Evolutionary conservation across 2,888 invertebrate genomes (phyloP), one percentile per base, ranked within the genome.

Genomic region (Ichneumoninae sp.): DNA sequence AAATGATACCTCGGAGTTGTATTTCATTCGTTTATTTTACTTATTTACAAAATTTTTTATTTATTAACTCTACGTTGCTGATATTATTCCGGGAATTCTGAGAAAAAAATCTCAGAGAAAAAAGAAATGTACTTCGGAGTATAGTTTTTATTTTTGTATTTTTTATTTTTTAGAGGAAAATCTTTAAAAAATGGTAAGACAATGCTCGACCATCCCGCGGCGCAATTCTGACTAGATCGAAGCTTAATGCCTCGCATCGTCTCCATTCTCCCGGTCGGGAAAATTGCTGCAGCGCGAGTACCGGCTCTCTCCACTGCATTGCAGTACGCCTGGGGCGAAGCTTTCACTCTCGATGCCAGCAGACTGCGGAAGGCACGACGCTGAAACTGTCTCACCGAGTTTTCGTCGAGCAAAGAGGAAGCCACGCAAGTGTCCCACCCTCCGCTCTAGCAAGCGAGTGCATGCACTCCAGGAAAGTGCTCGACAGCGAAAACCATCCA

Each of bases 291-390:
- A 44, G 36, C 54, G 33, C 68, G 40, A 81, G 81, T 81, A 60
- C 72, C 69, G 52, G n/a, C 26, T 77, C 71, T 65, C 8, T 40
- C 54, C 65, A 57, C 83, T 79, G 79, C 79, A 83, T 70, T 75
- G 83, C 79, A 70, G 79, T 83, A 33, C 54, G 83, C 79, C 83
- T 44, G 60, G 71, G 83, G 83, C 79, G 79, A 69, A 70, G 62
- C 79, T 83, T 79, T 79, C 83, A 79, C 83, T 83, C 83, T 83
- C 79, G 62, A 75, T 79, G 54, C 57, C 57, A 60, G 75, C 60
- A 78, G 62, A 36, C n/a, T 30, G 74, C 54, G 74, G 52, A 7
- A 40, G 69, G 16, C 33, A 74, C 47, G 57, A 47, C n/a, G 79
- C 69, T 79, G 50, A 69, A 83, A 74, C 74, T 75, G 79, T 79